Percentiles rank a stretch among this genome's conserved stretches.
Conservation (phyloP, 2,888 invertebrate species). For the Nemapogon koenigi region DNA sequence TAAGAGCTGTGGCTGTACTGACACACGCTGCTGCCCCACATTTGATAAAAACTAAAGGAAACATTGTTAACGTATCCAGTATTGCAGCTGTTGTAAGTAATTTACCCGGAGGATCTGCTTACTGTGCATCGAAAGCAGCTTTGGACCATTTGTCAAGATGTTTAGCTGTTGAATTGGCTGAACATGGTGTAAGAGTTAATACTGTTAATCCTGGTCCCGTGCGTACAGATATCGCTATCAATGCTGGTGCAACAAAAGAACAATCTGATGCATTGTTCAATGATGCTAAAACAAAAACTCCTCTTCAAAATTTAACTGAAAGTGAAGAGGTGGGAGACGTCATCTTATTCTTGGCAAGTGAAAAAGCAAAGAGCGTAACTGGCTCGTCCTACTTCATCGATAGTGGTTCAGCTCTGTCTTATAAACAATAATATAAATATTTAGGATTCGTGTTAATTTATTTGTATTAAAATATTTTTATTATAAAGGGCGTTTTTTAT, state of each 20-base stretch:
- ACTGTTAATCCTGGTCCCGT: slow-evolving; percentile 76
- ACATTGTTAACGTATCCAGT: slow-evolving; percentile 29
- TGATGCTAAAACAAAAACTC: slow-evolving; percentile 16
- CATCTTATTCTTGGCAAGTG: slow-evolving; percentile 26
- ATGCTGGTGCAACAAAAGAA: slow-evolving; percentile 33
- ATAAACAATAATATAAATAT: no score
- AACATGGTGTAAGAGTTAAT: slow-evolving; percentile 69
- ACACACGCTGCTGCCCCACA: slow-evolving; percentile 21
- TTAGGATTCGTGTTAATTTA: no score
- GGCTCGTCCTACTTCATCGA: slow-evolving; percentile 22
- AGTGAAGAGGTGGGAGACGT: slow-evolving; percentile 27
- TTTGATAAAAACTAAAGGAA: slow-evolving; percentile 25
- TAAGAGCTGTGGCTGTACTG: slow-evolving; percentile 25
- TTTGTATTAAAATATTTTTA: no score
- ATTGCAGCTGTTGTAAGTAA: slow-evolving; percentile 9
- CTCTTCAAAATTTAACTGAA: slow-evolving; percentile 21
- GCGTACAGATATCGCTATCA: slow-evolving; percentile 33
- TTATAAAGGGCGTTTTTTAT: no score
- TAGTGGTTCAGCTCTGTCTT: no score
- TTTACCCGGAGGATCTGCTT: slow-evolving; percentile 26
- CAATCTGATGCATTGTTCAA: slow-evolving; percentile 18
- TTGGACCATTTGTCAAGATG: slow-evolving; percentile 78
- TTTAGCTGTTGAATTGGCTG: slow-evolving; percentile 68
- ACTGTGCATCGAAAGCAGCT: slow-evolving; percentile 75
- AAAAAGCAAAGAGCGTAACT: slow-evolving; percentile 30